Percentiles rank a stretch among this genome's conserved stretches.
Conservation (phyloP, 2,797 vertebrate species). For the Intellagama lesueurii region DNA sequence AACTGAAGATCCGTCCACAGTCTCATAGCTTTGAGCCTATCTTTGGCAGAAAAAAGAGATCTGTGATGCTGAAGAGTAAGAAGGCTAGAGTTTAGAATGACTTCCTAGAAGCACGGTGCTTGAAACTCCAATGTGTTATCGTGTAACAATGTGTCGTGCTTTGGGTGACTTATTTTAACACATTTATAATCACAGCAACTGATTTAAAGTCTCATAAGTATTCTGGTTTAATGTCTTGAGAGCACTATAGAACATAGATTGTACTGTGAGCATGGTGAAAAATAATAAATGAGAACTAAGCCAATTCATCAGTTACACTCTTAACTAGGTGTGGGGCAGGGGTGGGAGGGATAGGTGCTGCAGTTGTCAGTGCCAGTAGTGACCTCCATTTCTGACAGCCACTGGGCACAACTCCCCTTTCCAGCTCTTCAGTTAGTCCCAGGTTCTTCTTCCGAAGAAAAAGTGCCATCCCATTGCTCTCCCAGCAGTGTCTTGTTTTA, state of each 20-base stretch:
- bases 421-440: too few species aligned
- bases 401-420: not conserved
- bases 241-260: slow-evolving; percentile 15
- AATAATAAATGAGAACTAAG: not conserved
- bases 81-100: slow-evolving; percentile 58
- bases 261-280: not conserved
- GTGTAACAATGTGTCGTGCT: slow-evolving; percentile 15
- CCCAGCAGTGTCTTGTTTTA: not conserved
- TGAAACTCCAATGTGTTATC: not conserved
- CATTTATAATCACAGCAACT: rapidly evolving
- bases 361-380: not conserved
- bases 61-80: slow-evolving; percentile 69
- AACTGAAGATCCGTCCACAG: slow-evolving; percentile 88
- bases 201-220: not conserved
- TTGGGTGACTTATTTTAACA: slow-evolving; percentile 33
- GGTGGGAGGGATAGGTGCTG: too few species aligned
- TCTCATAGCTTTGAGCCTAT: slow-evolving; percentile 65
- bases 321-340: too few species aligned
- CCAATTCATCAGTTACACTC: not conserved
- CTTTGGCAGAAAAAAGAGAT: slow-evolving; percentile 78
- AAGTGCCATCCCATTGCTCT: not conserved
- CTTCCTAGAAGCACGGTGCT: not conserved
- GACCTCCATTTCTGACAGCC: not conserved
- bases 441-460: not conserved
- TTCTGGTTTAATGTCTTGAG: not conserved